Conservation (phyloP, 2,113 vertebrate genomes). For the Osmerus mordax region DNA sequence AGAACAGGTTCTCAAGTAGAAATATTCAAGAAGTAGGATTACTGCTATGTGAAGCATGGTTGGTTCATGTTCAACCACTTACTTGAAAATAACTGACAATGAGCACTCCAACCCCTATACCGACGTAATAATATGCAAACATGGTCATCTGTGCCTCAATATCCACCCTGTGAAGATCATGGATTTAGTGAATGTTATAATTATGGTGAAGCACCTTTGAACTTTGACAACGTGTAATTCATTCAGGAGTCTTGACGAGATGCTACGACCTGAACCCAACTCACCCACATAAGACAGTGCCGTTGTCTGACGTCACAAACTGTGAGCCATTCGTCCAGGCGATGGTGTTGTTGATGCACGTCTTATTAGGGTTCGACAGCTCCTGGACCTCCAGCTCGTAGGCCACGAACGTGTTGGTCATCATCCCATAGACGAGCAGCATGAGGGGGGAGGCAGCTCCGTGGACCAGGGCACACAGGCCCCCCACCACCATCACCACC, state of each 20-base stretch:
- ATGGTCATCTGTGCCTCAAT: conserved; percentile 71
- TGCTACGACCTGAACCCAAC: conserved; percentile 52
- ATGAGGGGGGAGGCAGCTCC: conserved; percentile 69
- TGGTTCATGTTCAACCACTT: conserved; percentile 8
- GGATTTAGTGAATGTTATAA: neutral
- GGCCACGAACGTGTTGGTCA: conserved; percentile 73
- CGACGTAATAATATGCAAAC: conserved; percentile 75
- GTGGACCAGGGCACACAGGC: conserved; percentile 68
- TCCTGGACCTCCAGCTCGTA: conserved; percentile 66
- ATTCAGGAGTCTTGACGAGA: conserved; percentile 5
- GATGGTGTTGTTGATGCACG: conserved; percentile 63
- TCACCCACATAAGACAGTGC: conserved; percentile 6
- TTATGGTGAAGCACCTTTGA: no score
- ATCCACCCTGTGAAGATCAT: conserved; percentile 61
- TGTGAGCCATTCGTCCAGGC: conserved; percentile 67
- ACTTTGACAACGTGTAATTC: neutral
- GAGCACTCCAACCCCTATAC: conserved; percentile 66
- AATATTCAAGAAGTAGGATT: no score
- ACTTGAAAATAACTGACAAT: conserved; percentile 75
- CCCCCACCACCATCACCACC: conserved; percentile 68
- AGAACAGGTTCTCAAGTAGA: no score
- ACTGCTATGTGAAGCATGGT: neutral
- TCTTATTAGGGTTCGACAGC: conserved; percentile 65
- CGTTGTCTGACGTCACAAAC: conserved; percentile 56
- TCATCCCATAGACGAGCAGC: conserved; percentile 70